These are phyloP conservation scores for Gerris lacustris DNA, from an alignment of 2,888 invertebrate species.

Conservation along the genomic window DNA sequence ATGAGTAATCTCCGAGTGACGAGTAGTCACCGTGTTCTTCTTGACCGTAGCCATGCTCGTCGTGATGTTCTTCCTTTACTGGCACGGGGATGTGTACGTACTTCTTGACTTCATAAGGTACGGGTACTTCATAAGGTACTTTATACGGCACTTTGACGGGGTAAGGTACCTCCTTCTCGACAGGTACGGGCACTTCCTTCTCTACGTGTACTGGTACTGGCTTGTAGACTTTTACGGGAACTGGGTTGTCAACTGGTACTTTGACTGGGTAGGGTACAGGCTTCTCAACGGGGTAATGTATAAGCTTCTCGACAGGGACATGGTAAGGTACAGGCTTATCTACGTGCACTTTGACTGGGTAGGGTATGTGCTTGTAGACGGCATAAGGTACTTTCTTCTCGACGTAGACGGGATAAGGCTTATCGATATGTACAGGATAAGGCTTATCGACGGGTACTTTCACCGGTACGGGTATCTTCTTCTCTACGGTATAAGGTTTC, in stretches of 20 bases:
- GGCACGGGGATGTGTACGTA: constrained; percentile 23
- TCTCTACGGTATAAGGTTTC: constrained; percentile 35
- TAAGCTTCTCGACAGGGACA: constrained; percentile 56
- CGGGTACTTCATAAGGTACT: constrained; percentile 27
- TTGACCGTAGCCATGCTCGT: constrained; percentile 14
- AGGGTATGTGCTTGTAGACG: constrained; percentile 45
- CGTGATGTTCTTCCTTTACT: constrained; percentile 13
- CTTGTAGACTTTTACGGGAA: constrained; percentile 43
- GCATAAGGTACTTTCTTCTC: constrained; percentile 55
- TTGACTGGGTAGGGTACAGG: constrained; percentile 31
- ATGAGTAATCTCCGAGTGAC: neutral
- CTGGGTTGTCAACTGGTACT: constrained; percentile 30
- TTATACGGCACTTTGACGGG: constrained; percentile 33
- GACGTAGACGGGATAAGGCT: constrained; percentile 62
- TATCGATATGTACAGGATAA: constrained; percentile 52
- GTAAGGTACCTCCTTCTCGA: constrained; percentile 27
- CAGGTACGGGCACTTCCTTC: constrained; percentile 28
- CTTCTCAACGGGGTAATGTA: constrained; percentile 37
- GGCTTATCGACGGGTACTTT: constrained; percentile 49
- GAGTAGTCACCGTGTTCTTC: neutral
- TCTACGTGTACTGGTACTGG: constrained; percentile 33
- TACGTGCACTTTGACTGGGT: constrained; percentile 55
- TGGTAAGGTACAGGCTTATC: constrained; percentile 65
- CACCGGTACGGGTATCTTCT: constrained; percentile 44
- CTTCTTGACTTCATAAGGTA: constrained; percentile 25